Conservation (phyloP, 2,888 invertebrate species). For the Drosophila testacea region DNA sequence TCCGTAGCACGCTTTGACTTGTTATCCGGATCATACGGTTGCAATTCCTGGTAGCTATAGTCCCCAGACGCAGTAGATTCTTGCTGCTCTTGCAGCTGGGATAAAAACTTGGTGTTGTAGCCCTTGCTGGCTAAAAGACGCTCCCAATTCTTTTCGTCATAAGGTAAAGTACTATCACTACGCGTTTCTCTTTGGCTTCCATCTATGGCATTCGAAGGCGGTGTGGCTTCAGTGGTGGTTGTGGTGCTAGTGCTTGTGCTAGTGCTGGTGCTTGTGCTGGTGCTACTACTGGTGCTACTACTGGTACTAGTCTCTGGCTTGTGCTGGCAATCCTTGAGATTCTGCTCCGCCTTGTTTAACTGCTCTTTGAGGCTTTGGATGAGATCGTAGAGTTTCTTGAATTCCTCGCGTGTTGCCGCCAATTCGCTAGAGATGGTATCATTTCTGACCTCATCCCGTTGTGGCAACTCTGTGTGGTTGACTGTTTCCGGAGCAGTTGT, state of each 20-base stretch:
- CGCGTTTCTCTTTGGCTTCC: background rate
- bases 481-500: background rate
- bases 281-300: background rate
- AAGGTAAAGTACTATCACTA: background rate
- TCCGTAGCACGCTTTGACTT: constrained; percentile 54
- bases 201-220: constrained; percentile 5
- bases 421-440: background rate
- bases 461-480: constrained; percentile 3
- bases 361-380: constrained; percentile 42
- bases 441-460: background rate
- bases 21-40: constrained; percentile 45
- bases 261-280: constrained; percentile 4
- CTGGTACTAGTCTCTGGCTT: background rate
- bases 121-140: constrained; percentile 69
- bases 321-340: constrained; percentile 26
- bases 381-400: constrained; percentile 40
- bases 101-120: constrained; percentile 68
- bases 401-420: constrained; percentile 31
- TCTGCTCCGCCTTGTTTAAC: constrained; percentile 32
- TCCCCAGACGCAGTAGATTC: constrained; percentile 37
- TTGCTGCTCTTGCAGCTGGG: constrained; percentile 55
- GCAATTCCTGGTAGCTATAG: constrained; percentile 54
- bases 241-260: constrained; percentile 12
- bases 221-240: constrained; percentile 12
- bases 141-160: constrained; percentile 57